phyloP scores from a whole-genome alignment of 1,140 invertebrate genomes.

The Drosophila nebulosa region DNA sequence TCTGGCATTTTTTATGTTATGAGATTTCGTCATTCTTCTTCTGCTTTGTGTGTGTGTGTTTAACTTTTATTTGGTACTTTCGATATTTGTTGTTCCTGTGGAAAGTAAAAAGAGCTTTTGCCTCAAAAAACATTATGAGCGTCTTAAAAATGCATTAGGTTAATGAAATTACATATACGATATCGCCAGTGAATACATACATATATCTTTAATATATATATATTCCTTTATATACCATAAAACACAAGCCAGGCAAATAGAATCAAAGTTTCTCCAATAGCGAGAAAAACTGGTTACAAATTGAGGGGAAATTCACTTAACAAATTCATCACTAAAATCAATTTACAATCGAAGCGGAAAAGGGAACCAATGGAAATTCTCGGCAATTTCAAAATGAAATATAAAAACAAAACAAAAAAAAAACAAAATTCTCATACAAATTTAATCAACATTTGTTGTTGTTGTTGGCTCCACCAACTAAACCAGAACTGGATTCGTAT shows the following conservation, averaged over 20 bases:
- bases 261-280: background rate
- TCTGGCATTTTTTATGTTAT: slow-evolving; percentile 58
- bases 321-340: slow-evolving; percentile 1
- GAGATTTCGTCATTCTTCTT: slow-evolving; percentile 47
- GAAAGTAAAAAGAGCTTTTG: slow-evolving; percentile 23
- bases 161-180: slow-evolving; percentile 31
- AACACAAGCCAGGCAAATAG: background rate
- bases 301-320: background rate
- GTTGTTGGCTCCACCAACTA: background rate
- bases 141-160: slow-evolving; percentile 48
- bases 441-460: background rate
- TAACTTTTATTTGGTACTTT: slow-evolving; percentile 56
- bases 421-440: slow-evolving; percentile 2
- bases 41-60: slow-evolving; percentile 10
- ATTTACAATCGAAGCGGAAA: background rate
- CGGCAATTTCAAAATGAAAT: background rate
- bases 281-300: background rate
- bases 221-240: background rate
- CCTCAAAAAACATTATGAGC: slow-evolving; percentile 18
- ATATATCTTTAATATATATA: background rate
- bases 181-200: background rate
- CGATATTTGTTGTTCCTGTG: slow-evolving; percentile 18
- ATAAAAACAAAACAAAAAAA: too few relatives aligned
- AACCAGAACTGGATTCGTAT: background rate
- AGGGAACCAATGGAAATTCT: background rate